A percentile compares a stretch with the other conserved stretches of the same genome.
These are phyloP conservation scores for Plectrocnemia conspersa DNA, from an alignment of 1,140 invertebrate genomes.

Conservation along the genomic window DNA sequence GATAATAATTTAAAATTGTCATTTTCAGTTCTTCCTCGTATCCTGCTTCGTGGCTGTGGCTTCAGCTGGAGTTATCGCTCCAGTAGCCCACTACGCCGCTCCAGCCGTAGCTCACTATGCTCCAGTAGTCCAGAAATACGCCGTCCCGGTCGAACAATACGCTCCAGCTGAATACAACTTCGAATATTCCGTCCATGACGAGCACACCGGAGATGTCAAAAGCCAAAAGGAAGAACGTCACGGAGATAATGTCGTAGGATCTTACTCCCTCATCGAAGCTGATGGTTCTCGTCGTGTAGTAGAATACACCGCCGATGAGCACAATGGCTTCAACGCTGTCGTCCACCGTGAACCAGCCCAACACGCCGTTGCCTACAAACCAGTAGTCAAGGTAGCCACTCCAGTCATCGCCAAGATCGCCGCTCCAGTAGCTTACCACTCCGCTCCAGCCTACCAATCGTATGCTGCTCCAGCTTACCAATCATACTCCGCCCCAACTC, in stretches of 20 bases:
- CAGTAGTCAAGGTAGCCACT: slow-evolving; percentile 41
- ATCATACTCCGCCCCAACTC: slow-evolving; percentile 39
- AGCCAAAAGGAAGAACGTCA: slow-evolving; percentile 55
- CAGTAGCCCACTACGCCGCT: slow-evolving; percentile 30
- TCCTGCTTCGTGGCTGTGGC: slow-evolving; percentile 30
- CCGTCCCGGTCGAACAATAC: slow-evolving; percentile 36
- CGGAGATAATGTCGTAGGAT: slow-evolving; percentile 55
- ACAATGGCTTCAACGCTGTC: slow-evolving; percentile 65
- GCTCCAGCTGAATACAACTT: slow-evolving; percentile 49
- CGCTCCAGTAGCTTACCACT: slow-evolving; percentile 34
- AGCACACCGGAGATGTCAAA: slow-evolving; percentile 57
- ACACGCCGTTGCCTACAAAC: slow-evolving; percentile 44
- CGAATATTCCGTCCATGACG: slow-evolving; percentile 53
- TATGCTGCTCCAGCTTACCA: slow-evolving; percentile 28
- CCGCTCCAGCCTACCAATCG: slow-evolving; percentile 37
- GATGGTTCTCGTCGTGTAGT: slow-evolving; percentile 66
- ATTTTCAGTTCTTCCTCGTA: slow-evolving; percentile 25
- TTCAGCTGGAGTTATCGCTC: slow-evolving; percentile 28
- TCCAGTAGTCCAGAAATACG: slow-evolving; percentile 39
- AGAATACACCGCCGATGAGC: slow-evolving; percentile 66
- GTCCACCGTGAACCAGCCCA: slow-evolving; percentile 56
- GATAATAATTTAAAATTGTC: not conserved
- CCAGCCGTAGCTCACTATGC: slow-evolving; percentile 31
- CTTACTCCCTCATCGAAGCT: slow-evolving; percentile 57
- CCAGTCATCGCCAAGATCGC: slow-evolving; percentile 36